Percentiles rank a stretch among this genome's conserved stretches.
These are phyloP conservation scores for Hydrozoanthus tunicans DNA, from an alignment of 64 coral and sea anemone species.

Conservation along the genomic window DNA sequence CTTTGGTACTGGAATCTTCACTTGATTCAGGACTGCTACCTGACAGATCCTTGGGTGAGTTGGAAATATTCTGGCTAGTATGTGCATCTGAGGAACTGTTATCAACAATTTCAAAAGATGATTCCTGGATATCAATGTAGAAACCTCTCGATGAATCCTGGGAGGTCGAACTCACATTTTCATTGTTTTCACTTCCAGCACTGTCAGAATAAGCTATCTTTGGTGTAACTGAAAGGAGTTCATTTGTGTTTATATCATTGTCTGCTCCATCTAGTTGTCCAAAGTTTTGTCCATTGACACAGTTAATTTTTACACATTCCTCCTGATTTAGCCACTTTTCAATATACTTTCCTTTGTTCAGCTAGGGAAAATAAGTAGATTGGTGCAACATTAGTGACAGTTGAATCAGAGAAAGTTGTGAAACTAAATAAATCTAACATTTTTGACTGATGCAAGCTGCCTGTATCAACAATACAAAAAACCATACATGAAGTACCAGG, in stretches of 20 bases:
- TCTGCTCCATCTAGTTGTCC: background rate
- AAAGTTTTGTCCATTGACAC: background rate
- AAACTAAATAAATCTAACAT: too few relatives aligned
- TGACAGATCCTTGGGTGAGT: conserved; percentile 43
- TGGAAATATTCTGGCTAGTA: conserved; percentile 46
- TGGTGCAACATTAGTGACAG: background rate
- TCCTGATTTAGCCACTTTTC: conserved; percentile 51
- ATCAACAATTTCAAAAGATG: conserved; percentile 38
- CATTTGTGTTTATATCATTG: conserved; percentile 18
- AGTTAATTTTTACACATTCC: background rate
- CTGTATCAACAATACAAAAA: too few relatives aligned
- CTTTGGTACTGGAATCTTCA: conserved; percentile 24
- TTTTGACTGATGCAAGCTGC: too few relatives aligned
- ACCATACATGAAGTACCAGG: too few relatives aligned
- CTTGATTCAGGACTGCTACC: conserved; percentile 8
- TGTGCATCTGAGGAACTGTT: background rate
- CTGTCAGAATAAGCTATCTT: conserved; percentile 75
- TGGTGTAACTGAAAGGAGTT: conserved; percentile 32
- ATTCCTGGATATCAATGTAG: conserved; percentile 42
- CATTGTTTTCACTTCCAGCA: conserved; percentile 51
- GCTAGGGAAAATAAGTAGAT: conserved; percentile 29
- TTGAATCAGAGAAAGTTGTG: background rate
- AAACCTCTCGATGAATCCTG: conserved; percentile 41
- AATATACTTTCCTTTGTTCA: conserved; percentile 73
- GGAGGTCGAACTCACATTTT: conserved; percentile 26